Evolutionary conservation across 2,888 invertebrate species (phyloP).

Genomic region (Microplitis deprimator): DNA sequence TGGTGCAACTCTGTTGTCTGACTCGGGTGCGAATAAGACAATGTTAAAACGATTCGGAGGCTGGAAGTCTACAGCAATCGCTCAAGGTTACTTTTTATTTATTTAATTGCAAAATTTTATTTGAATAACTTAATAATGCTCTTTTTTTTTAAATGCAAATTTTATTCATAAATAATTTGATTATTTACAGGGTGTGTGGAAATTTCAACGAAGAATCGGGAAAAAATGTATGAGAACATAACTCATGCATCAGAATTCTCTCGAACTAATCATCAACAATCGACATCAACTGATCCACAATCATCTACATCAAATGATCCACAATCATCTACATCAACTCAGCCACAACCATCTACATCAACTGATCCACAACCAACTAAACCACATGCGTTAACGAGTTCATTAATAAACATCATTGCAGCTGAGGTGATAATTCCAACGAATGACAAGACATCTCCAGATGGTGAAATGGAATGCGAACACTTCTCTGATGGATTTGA

Average conservation of each 20-base stretch:
- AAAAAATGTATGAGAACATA: conserved; percentile 40
- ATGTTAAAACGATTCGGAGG: conserved; percentile 49
- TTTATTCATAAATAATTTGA: conserved; percentile 1
- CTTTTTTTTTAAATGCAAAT: neutral
- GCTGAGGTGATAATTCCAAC: conserved; percentile 14
- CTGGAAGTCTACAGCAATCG: conserved; percentile 43
- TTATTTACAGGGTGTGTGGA: conserved; percentile 37
- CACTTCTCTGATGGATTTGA: conserved; percentile 38
- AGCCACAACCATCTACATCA: neutral
- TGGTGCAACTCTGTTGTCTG: conserved; percentile 47
- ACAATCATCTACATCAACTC: conserved; percentile 10
- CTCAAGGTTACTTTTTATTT: conserved; percentile 42
- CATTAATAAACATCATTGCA: conserved; percentile 15
- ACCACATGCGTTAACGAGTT: conserved; percentile 28
- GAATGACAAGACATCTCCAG: neutral
- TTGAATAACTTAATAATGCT: neutral
- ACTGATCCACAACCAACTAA: conserved; percentile 20
- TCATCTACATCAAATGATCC: conserved; percentile 9
- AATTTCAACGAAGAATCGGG: conserved; percentile 38
- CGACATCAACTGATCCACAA: neutral
- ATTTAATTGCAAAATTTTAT: conserved; percentile 13
- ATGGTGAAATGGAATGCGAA: conserved; percentile 25
- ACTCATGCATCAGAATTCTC: conserved; percentile 20
- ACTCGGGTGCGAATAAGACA: conserved; percentile 42
- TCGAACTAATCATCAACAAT: conserved; percentile 6